A percentile compares a stretch with the other conserved stretches of the same genome.
Evolutionary conservation across 2,888 invertebrate species (phyloP).

Genomic region (Perithous albicinctus): DNA sequence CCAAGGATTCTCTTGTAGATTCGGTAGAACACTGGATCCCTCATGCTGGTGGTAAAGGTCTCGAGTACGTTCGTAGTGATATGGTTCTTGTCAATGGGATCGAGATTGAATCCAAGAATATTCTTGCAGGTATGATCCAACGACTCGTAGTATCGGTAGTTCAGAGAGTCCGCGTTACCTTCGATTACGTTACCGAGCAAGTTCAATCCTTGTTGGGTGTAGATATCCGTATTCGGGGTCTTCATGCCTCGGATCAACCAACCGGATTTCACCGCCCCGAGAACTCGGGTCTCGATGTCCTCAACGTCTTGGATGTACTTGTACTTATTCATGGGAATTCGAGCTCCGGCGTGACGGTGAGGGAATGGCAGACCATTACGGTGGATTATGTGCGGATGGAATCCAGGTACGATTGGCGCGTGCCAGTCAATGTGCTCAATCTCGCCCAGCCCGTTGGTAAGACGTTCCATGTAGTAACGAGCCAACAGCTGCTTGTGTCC

Average conservation of each 20-base stretch:
- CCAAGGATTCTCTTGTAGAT: slow-evolving; percentile 88
- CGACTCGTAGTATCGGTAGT: slow-evolving; percentile 85
- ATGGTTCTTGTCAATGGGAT: slow-evolving; percentile 79
- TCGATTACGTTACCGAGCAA: slow-evolving; percentile 86
- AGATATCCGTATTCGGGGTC: slow-evolving; percentile 71
- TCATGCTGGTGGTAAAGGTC: slow-evolving; percentile 87
- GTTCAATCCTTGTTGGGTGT: slow-evolving; percentile 85
- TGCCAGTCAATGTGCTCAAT: slow-evolving; percentile 87
- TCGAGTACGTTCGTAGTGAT: slow-evolving; percentile 87
- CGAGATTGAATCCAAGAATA: slow-evolving; percentile 80
- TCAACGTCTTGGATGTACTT: slow-evolving; percentile 71
- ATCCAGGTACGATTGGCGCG: slow-evolving; percentile 85
- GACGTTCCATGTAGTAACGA: slow-evolving; percentile 90
- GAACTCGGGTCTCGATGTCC: slow-evolving; percentile 75
- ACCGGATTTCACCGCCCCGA: slow-evolving; percentile 77
- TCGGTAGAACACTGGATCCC: slow-evolving; percentile 90
- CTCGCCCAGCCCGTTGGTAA: slow-evolving; percentile 88
- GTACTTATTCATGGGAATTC: slow-evolving; percentile 72
- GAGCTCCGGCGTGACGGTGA: slow-evolving; percentile 67
- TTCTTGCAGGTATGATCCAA: slow-evolving; percentile 86
- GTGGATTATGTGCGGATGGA: slow-evolving; percentile 87
- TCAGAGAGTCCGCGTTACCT: slow-evolving; percentile 84
- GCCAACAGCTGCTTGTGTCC: slow-evolving; percentile 88
- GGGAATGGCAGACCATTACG: slow-evolving; percentile 87
- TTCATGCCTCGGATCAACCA: slow-evolving; percentile 58